phyloP scores from a whole-genome alignment of 2,888 invertebrate species.

The Alviniconcha strummeri region DNA sequence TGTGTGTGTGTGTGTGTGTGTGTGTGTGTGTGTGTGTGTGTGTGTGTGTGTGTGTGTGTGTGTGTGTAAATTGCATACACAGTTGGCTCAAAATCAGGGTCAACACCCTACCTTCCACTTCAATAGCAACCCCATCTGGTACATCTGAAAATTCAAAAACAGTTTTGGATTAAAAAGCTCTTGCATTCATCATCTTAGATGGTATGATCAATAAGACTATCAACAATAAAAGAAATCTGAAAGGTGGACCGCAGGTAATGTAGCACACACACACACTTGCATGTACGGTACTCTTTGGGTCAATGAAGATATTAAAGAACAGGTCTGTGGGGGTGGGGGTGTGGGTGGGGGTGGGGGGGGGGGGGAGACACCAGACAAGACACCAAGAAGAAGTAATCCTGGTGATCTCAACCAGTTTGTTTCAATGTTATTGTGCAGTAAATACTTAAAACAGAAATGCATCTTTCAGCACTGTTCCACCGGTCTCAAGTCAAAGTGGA shows the following conservation, averaged over 20 bases:
- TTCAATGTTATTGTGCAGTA: too few relatives aligned
- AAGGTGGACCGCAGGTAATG: neutral
- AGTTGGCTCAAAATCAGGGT: neutral
- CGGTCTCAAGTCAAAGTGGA: too few relatives aligned
- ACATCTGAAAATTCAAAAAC: constrained; percentile 2
- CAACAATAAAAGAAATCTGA: neutral
- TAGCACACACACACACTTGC: neutral
- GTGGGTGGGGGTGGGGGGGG: too few relatives aligned
- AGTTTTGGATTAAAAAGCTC: neutral
- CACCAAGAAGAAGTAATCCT: too few relatives aligned
- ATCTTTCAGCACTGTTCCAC: too few relatives aligned
- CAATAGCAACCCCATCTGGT: neutral
- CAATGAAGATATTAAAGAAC: too few relatives aligned
- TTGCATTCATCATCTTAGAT: neutral
- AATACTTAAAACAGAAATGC: too few relatives aligned
- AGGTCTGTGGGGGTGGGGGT: too few relatives aligned
- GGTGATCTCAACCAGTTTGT: too few relatives aligned
- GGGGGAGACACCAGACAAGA: too few relatives aligned
- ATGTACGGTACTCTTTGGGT: too few relatives aligned
- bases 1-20: neutral
- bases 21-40: neutral
- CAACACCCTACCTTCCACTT: neutral
- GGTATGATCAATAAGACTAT: neutral
- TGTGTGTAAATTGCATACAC: neutral
- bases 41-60: neutral